A percentile compares a stretch with the other conserved stretches of the same genome.
Evolutionary conservation across 37 sponge, comb jelly and placozoan species (phyloP).

Genomic region (Petrosia ficiformis): DNA sequence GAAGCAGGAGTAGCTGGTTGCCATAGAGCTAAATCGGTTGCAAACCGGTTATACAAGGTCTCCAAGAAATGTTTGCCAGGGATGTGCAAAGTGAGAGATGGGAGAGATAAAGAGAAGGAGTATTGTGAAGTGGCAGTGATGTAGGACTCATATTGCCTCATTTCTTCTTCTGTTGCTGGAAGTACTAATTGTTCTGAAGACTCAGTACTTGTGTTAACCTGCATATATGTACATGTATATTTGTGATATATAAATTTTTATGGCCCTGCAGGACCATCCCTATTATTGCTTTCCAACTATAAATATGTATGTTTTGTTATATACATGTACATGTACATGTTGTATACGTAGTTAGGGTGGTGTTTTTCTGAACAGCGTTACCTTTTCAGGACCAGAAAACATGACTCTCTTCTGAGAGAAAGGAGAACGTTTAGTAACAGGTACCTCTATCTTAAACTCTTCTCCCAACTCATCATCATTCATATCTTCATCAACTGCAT

Average conservation of each 20-base stretch:
- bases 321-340: no score
- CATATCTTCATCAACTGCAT: not conserved
- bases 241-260: no score
- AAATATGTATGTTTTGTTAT: no score
- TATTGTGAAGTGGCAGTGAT: slow-evolving; percentile 12
- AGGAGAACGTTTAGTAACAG: slow-evolving; percentile 24
- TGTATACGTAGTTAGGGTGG: no score
- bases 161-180: slow-evolving; percentile 59
- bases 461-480: not conserved
- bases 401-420: slow-evolving; percentile 31
- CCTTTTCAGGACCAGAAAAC: not conserved
- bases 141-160: slow-evolving; percentile 57
- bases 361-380: no score
- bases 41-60: slow-evolving; percentile 68
- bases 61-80: slow-evolving; percentile 67
- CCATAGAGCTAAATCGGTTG: slow-evolving; percentile 57
- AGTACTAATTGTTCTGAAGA: slow-evolving; percentile 48
- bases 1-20: slow-evolving; percentile 50
- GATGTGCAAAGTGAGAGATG: slow-evolving; percentile 48
- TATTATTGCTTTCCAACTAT: no score
- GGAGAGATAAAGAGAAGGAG: slow-evolving; percentile 28
- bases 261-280: no score
- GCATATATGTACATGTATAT: no score
- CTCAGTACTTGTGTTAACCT: no score
- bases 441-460: not conserved